Base-by-base conservation (phyloP, 35 echinoderm and acorn worm genomes). In the Apostichopus californicus region DNA sequence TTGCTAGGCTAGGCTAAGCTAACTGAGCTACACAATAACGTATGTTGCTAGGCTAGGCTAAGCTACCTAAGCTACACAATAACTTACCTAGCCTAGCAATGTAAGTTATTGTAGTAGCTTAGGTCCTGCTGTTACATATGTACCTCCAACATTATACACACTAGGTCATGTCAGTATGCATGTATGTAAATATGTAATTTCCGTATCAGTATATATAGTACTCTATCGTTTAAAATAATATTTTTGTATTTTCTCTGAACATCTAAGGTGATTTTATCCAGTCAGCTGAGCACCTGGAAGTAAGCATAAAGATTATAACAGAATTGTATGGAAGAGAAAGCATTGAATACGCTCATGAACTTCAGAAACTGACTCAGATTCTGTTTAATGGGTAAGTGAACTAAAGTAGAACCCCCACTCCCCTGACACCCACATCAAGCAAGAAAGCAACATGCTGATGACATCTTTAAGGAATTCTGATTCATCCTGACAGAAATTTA, bases 341-440 rank as follows among this genome's bases (percentile, higher is more conserved):
- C 71, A 94, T 98, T 72, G 96, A 98, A 86, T 24, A 94, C 15
- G 96, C 94, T 8, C 75, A 92, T 86, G 96, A 98, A 71, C 92
- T 98, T 0, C 92, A 90, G 34, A 98, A 98, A 90, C 65, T 98
- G 18, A 92, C 96, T 11, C 96, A 94, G 79, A 93, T 98, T 87
- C 71, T 92, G 13, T 98, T 98, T 86, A 98, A 98, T 92, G 94
- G 94, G 96, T 98, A 90, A 92, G 94, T 93, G 13, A 23, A 46
- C 64, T 75, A 18, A 0, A 75, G n/a, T 8, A 9, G 58, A 12
- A 82, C 80, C 12, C 80, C 71, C 71, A 46, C 5, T 75, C 71
- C 20, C 71, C 15, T 68, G 11, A 14, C 71, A 75, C 20, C 18
- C 0, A 20, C 12, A 61, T 9, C 58, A 61, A 8, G 5, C 34